A percentile compares a stretch with the other conserved stretches of the same genome.
Conservation (phyloP, 2,888 invertebrate species). For the Noctua fimbriata region DNA sequence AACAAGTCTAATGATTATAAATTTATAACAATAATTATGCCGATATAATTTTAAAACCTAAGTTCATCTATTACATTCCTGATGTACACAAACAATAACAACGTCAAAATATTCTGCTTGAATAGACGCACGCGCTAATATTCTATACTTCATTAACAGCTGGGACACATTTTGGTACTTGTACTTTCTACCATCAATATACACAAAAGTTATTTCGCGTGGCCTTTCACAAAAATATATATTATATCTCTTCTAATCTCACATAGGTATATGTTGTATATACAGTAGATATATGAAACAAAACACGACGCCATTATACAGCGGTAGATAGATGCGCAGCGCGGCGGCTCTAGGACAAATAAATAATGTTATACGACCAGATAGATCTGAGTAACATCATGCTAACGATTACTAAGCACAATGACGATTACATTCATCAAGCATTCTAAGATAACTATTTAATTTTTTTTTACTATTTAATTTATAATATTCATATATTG, state of each 20-base stretch:
- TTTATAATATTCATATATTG: slow-evolving; percentile 84
- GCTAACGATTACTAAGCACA: slow-evolving; percentile 89
- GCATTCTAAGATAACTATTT: slow-evolving; percentile 87
- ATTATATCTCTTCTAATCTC: slow-evolving; percentile 77
- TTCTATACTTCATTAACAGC: slow-evolving; percentile 51
- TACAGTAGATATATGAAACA: slow-evolving; percentile 74
- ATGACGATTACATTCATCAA: slow-evolving; percentile 90
- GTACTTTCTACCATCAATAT: slow-evolving; percentile 62
- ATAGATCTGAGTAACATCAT: slow-evolving; percentile 85
- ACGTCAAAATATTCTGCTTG: slow-evolving; percentile 75
- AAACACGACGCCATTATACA: slow-evolving; percentile 63
- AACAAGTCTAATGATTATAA: slow-evolving; percentile 88
- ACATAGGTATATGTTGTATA: slow-evolving; percentile 76
- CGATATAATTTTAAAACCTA: slow-evolving; percentile 84
- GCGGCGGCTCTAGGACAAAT: slow-evolving; percentile 67
- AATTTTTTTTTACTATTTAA: slow-evolving; percentile 82
- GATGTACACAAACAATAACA: slow-evolving; percentile 83
- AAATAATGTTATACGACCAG: slow-evolving; percentile 78
- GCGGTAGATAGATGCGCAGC: slow-evolving; percentile 50
- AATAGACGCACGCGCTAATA: slow-evolving; percentile 69
- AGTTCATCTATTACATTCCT: slow-evolving; percentile 75
- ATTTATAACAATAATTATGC: slow-evolving; percentile 89
- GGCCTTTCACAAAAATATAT: slow-evolving; percentile 78
- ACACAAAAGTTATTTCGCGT: slow-evolving; percentile 68
- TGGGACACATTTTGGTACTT: slow-evolving; percentile 62